These are phyloP conservation scores for Drosophila seguyi DNA, from an alignment of 1,140 invertebrate genomes.

Conservation along the genomic window DNA sequence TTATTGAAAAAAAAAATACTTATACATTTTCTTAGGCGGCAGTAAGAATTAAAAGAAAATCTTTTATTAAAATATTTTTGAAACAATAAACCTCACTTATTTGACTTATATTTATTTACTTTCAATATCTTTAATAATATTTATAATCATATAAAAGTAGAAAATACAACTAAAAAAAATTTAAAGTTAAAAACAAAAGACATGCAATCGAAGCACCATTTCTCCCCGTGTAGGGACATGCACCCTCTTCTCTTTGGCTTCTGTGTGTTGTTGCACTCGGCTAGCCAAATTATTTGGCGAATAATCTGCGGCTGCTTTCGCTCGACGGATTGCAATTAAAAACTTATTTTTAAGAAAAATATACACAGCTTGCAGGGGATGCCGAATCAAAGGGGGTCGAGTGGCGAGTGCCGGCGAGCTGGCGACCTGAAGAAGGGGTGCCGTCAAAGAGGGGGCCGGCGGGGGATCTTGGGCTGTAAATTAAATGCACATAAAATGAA, in stretches of 20 bases:
- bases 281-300: constrained; percentile 83
- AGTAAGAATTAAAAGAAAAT: too few relatives aligned
- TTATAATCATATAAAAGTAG: too few relatives aligned
- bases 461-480: constrained; percentile 40
- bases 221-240: constrained; percentile 10
- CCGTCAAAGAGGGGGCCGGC: not conserved
- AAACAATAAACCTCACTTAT: too few relatives aligned
- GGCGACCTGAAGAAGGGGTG: constrained; percentile 4
- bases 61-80: too few relatives aligned
- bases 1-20: too few relatives aligned
- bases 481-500: constrained; percentile 79
- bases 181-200: too few relatives aligned
- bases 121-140: too few relatives aligned
- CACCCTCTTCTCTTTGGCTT: constrained; percentile 12
- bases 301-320: constrained; percentile 74
- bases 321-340: constrained; percentile 78
- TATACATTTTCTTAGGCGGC: too few relatives aligned
- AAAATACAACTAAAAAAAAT: too few relatives aligned
- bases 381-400: constrained; percentile 11
- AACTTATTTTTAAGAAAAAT: constrained; percentile 81
- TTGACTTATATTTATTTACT: too few relatives aligned
- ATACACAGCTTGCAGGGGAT: constrained; percentile 25
- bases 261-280: constrained; percentile 32
- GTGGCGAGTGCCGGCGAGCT: constrained; percentile 12
- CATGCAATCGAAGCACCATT: too few relatives aligned